A percentile compares a stretch with the other conserved stretches of the same genome.
Conservation (phyloP, 2,797 vertebrate genomes). For the Pteropus rufus region DNA sequence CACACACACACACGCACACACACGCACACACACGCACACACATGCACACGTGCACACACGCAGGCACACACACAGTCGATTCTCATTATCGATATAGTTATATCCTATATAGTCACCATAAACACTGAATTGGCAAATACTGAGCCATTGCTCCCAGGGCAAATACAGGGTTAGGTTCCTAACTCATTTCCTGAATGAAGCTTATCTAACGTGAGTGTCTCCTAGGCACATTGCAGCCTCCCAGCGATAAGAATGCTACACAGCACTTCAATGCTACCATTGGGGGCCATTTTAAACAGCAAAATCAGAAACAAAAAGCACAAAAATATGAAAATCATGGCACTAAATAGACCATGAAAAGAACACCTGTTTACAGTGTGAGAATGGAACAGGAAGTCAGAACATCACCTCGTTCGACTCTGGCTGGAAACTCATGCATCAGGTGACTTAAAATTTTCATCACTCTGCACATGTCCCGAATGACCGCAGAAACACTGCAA, state of each 20-base stretch:
- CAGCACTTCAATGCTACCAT: not conserved
- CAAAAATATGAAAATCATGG: not conserved
- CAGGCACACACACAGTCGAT: not conserved
- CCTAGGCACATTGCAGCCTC: not conserved
- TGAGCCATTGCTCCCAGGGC: not conserved
- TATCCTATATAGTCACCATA: not conserved
- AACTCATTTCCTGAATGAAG: not conserved
- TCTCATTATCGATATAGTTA: not conserved
- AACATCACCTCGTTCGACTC: not conserved
- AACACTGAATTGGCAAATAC: not conserved
- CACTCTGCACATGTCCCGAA: not conserved
- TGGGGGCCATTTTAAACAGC: not conserved
- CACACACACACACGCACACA: not conserved
- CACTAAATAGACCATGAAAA: not conserved
- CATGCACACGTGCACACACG: fast-evolving
- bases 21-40: not conserved
- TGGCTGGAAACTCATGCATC: not conserved
- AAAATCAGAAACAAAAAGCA: not conserved
- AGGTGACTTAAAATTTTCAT: not conserved
- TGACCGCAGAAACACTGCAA: not conserved
- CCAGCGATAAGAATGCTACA: not conserved
- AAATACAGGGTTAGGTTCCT: not conserved
- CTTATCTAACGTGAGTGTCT: not conserved
- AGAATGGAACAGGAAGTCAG: not conserved
- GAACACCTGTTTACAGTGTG: not conserved